phyloP scores from a whole-genome alignment of 1,140 invertebrate genomes.

The Ips nitidus region DNA sequence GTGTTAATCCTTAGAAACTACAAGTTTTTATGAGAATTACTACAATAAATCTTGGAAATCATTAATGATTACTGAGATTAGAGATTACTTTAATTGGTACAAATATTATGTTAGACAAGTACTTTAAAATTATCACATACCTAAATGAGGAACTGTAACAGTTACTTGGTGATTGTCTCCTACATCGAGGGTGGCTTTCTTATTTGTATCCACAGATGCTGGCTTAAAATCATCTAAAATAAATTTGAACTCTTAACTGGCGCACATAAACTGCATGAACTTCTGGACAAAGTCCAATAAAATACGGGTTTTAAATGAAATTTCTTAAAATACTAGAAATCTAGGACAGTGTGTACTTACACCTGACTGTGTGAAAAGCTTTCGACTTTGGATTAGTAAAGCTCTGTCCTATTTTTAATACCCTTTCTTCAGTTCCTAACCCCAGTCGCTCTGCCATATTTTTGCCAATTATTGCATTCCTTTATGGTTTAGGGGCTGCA shows the following conservation, averaged over 20 bases:
- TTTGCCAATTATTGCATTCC: constrained; percentile 36
- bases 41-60: too few relatives aligned
- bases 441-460: constrained; percentile 73
- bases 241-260: background rate
- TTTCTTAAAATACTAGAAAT: too few relatives aligned
- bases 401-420: constrained; percentile 80
- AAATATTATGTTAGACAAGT: too few relatives aligned
- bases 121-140: constrained; percentile 49
- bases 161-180: constrained; percentile 86
- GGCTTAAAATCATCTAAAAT: constrained; percentile 93
- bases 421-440: constrained; percentile 72
- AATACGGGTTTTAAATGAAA: background rate
- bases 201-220: constrained; percentile 89
- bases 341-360: constrained; percentile 60
- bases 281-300: background rate
- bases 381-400: constrained; percentile 72
- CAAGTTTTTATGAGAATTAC: too few relatives aligned
- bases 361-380: constrained; percentile 84
- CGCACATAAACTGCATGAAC: too few relatives aligned
- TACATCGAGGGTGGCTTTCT: constrained; percentile 87
- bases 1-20: too few relatives aligned
- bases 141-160: constrained; percentile 89
- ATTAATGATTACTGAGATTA: too few relatives aligned
- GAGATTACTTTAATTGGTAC: too few relatives aligned
- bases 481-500: constrained; percentile 22